phyloP scores from a whole-genome alignment of 2,888 invertebrate genomes.

The Melanostoma scalare region DNA sequence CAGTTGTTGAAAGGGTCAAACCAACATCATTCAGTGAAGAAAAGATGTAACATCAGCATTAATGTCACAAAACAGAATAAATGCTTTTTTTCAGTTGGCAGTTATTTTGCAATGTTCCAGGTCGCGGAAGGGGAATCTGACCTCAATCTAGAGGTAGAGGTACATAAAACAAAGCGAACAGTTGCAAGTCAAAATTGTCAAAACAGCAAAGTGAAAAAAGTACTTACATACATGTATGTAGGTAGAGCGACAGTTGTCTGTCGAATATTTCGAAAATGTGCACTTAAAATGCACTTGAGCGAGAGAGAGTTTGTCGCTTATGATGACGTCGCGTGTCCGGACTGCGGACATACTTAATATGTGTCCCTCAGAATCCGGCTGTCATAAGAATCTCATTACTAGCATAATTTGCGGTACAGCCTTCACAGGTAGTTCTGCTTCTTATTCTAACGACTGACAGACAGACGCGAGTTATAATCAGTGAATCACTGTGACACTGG shows the following conservation, averaged over 20 bases:
- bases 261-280: constrained; percentile 5
- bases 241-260: not conserved
- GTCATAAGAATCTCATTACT: constrained; percentile 33
- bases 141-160: constrained; percentile 26
- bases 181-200: constrained; percentile 40
- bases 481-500: not conserved
- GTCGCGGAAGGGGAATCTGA: constrained; percentile 40
- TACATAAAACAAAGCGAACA: constrained; percentile 10
- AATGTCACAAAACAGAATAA: constrained; percentile 27
- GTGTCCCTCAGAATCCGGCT: constrained; percentile 33
- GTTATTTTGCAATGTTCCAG: constrained; percentile 39
- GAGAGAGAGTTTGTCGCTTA: constrained; percentile 13
- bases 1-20: constrained; percentile 61
- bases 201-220: constrained; percentile 30
- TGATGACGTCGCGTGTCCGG: constrained; percentile 43
- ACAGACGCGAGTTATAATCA: not conserved
- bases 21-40: constrained; percentile 36
- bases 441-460: not conserved
- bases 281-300: constrained; percentile 45
- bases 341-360: not conserved
- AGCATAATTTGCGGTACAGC: not conserved
- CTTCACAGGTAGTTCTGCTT: constrained; percentile 4
- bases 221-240: constrained; percentile 5
- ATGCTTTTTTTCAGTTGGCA: constrained; percentile 4
- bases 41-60: constrained; percentile 65